Evolutionary conservation across 2,888 invertebrate genomes (phyloP), one percentile per base, ranked within the genome.

Genomic region (Callinectes sapidus): DNA sequence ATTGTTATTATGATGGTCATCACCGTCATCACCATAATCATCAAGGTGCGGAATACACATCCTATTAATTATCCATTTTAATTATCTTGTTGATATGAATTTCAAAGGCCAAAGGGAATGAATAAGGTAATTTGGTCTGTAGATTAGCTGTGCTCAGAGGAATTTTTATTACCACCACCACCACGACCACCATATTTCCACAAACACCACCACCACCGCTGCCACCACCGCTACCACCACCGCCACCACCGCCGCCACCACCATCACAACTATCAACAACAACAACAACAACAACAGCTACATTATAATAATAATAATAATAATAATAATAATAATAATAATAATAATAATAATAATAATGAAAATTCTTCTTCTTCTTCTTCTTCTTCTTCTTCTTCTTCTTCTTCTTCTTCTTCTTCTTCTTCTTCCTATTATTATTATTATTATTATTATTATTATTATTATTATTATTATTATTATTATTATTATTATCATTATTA

Each of bases 1-100:
- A 61, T 61, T 18, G 18, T 61, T 23, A 61, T 61, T 23, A 61
- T 61, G 0, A 61, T 61, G 2, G 23, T 16, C 5, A 61, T 61
- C 13, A 23, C 6, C 10, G 10, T 48, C 10, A 48, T 48, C 10
- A 48, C 10, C 48, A 48, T 48, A 5, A 10, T 48, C 48, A 48
- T 48, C 48, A 48, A 8, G 48, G 48, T 48, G 10, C 23, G 71
- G 35, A 35, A 81, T 35, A n/a, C n/a, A 35, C 14, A 35, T 81
- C 32, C 14, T 81, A 81, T 81, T 81, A 81, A 81, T 81, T 81
- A 81, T 35, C 81, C 35, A 35, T 32, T 81, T 81, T 35, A 81
- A 35, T 81, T 32, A 13, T 32, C 14, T 81, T 81, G 32, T 28
- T 81, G 35, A 16, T 81, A 35, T 81, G 32, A 35, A 81, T 81